Conservation (phyloP, 64 coral and sea anemone species). For the Acropora yongei region DNA sequence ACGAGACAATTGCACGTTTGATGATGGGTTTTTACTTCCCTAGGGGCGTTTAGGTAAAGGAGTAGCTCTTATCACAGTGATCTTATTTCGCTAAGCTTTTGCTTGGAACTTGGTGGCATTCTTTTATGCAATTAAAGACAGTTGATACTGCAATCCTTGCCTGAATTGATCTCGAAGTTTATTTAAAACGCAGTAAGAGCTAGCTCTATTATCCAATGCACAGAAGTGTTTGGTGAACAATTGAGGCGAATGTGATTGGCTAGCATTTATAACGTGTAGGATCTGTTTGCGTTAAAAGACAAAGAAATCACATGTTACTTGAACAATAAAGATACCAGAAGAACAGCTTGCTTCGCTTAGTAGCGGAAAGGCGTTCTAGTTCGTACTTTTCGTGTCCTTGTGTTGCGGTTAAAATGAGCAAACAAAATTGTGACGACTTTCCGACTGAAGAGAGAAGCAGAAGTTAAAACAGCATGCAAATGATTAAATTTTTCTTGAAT, state of each 20-base stretch:
- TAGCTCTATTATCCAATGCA: conserved; percentile 27
- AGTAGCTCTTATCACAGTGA: neutral
- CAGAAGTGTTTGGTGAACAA: conserved; percentile 44
- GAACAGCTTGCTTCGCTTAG: conserved; percentile 56
- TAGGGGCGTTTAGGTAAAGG: neutral
- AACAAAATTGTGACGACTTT: neutral
- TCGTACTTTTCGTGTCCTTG: neutral
- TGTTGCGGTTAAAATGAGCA: conserved; percentile 38
- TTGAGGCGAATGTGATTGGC: neutral
- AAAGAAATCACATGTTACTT: conserved; percentile 54
- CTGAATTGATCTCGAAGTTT: neutral
- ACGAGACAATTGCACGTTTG: neutral
- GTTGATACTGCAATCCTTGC: neutral
- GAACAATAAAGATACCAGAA: conserved; percentile 40
- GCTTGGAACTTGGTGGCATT: neutral
- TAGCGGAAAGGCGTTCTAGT: conserved; percentile 14
- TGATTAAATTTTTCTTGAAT: neutral
- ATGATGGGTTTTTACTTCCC: too few species aligned
- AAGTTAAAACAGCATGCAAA: neutral
- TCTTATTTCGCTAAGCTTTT: neutral
- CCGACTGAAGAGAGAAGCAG: neutral
- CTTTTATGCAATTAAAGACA: neutral
- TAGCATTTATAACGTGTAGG: neutral
- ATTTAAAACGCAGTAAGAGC: neutral
- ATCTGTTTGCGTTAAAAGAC: conserved; percentile 37